Evolutionary conservation across 2,888 invertebrate genomes (phyloP).

Genomic region (Tolmerus cingulatus): DNA sequence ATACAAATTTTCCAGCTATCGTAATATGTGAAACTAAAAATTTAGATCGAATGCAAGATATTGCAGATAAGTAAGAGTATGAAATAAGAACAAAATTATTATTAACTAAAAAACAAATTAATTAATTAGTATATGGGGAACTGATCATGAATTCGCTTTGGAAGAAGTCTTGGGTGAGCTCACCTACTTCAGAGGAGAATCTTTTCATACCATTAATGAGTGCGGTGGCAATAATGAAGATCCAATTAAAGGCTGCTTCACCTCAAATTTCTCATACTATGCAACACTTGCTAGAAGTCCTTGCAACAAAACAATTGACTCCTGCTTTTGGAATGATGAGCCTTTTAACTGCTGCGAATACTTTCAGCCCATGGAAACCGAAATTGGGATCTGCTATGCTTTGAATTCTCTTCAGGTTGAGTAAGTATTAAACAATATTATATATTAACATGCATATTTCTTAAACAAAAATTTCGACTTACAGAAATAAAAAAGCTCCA

Average conservation of each 20-base stretch:
- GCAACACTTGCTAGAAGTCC: slow-evolving; percentile 68
- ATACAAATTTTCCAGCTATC: slow-evolving; percentile 76
- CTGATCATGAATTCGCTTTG: slow-evolving; percentile 72
- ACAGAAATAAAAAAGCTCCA: slow-evolving; percentile 63
- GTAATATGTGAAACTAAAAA: slow-evolving; percentile 75
- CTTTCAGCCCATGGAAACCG: slow-evolving; percentile 72
- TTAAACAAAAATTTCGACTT: slow-evolving; percentile 44
- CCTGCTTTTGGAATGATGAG: slow-evolving; percentile 71
- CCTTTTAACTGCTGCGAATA: slow-evolving; percentile 72
- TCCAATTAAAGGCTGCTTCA: slow-evolving; percentile 65
- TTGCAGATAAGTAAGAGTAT: slow-evolving; percentile 68
- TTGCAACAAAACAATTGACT: slow-evolving; percentile 67
- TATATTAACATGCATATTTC: no score
- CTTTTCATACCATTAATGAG: slow-evolving; percentile 71
- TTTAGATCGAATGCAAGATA: slow-evolving; percentile 68
- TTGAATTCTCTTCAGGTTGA: slow-evolving; percentile 71
- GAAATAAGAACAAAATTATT: background rate
- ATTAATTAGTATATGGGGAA: slow-evolving; percentile 69
- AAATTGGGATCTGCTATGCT: slow-evolving; percentile 72
- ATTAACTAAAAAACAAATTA: background rate
- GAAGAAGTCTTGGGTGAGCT: slow-evolving; percentile 76
- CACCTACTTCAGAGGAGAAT: slow-evolving; percentile 72
- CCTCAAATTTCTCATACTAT: slow-evolving; percentile 69
- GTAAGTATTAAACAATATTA: slow-evolving; percentile 52
- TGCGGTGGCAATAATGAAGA: slow-evolving; percentile 67